Evolutionary conservation across 2,797 vertebrate species (phyloP).

Genomic region (Gymnopithys bicolor): DNA sequence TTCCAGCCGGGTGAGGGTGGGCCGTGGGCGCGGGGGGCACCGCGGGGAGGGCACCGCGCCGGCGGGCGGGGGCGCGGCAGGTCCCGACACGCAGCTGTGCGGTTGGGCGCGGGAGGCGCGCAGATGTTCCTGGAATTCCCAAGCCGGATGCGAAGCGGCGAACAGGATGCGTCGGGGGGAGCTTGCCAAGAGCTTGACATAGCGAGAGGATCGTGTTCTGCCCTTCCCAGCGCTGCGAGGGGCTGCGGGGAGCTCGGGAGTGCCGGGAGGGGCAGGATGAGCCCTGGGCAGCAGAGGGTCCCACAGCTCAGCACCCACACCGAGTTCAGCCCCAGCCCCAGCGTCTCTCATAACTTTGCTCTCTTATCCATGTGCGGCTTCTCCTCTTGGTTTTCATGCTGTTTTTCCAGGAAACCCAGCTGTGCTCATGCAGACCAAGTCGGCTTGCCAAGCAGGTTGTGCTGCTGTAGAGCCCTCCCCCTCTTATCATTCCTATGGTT

Average conservation of each 20-base stretch:
- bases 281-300: neutral
- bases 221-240: neutral
- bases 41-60: neutral
- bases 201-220: neutral
- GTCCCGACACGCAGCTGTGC: conserved; percentile 73
- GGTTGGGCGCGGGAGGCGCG: conserved; percentile 52
- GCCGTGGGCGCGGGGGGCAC: neutral
- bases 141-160: conserved; percentile 78
- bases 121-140: conserved; percentile 86
- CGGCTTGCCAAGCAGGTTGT: neutral
- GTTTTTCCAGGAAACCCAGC: neutral
- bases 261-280: neutral
- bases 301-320: neutral
- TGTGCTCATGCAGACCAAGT: neutral
- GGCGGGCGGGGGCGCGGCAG: conserved; percentile 49
- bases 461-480: neutral
- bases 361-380: fast-evolving
- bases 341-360: fast-evolving
- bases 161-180: conserved; percentile 70
- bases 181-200: conserved; percentile 58
- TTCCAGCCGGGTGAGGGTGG: fast-evolving
- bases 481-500: fast-evolving
- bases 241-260: neutral
- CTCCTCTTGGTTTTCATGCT: neutral
- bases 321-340: fast-evolving